Evolutionary conservation across 2,797 vertebrate genomes (phyloP), one percentile per base, ranked within the genome.

Genomic region (Cynodonichthys magdalenae): DNA sequence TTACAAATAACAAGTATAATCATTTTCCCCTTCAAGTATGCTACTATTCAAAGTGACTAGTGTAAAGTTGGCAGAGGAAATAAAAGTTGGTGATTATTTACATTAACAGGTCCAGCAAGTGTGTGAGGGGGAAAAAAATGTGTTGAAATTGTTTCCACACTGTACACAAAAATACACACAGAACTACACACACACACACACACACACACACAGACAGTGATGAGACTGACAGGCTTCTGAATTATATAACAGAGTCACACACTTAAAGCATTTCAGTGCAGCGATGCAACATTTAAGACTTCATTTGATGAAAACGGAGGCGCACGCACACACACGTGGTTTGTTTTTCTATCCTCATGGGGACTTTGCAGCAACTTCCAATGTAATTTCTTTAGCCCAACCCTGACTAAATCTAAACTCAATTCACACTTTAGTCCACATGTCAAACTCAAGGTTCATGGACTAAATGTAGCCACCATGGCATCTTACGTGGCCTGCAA

Each of bases 11-110:
- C 11, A 85, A 63, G 70, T 67, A 72, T 90, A 92, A 90, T 89
- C 67, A 78, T 83, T 83, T 91, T 83, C 86, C 87, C 86, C 83
- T 92, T 92, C 91, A 93, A 90, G 88, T 90, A 85, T 82, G 86
- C 91, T 89, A 90, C 87, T 87, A 83, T 86, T 77, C 83, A 92
- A 93, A 93, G 92, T 93, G 92, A 91, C 93, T 92, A 90, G 92
- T 92, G 92, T 91, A 88, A 74, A 82, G 87, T 86, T 91, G 89
- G 88, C 86, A 17, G 85, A 84, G 80, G 78, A 86, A 83, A 84
- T 66, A 74, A 85, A 82, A 85, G 58, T 66, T 54, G 57, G 29
- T 24, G 66, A 63, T 77, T 89, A 85, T 92, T 89, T 91, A 91
- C 87, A 93, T 15, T 68, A 66, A 89, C 76, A 89, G 84, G 80